Percentiles rank a stretch among this genome's conserved stretches.
Conservation (phyloP, 2,888 invertebrate species). For the Dynastes grantii region DNA sequence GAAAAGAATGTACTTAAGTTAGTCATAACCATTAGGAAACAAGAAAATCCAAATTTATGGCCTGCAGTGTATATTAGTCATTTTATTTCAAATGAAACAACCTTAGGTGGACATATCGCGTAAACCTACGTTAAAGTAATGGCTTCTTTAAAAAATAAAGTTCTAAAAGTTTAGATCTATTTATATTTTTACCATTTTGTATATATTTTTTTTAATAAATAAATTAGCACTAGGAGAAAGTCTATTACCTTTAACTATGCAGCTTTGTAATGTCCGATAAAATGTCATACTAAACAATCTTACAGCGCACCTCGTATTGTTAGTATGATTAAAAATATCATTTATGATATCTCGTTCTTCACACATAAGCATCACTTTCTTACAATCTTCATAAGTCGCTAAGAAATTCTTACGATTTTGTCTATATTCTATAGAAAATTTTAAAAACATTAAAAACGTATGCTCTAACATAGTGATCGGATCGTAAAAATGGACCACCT, state of each 20-base stretch:
- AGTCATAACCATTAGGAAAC: no score
- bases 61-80: no score
- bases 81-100: no score
- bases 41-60: no score
- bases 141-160: no score
- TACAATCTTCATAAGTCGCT: slow-evolving; percentile 29
- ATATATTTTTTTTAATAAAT: background rate
- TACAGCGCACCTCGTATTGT: slow-evolving; percentile 36
- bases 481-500: slow-evolving; percentile 49
- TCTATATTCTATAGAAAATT: slow-evolving; percentile 24
- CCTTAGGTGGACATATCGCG: no score
- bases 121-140: no score
- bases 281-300: slow-evolving; percentile 43
- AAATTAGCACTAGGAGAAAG: background rate
- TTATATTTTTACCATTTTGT: no score
- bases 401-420: background rate
- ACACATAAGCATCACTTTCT: slow-evolving; percentile 13
- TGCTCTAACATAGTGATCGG: slow-evolving; percentile 41
- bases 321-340: slow-evolving; percentile 36
- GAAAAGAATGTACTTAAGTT: no score
- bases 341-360: slow-evolving; percentile 4
- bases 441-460: slow-evolving; percentile 35
- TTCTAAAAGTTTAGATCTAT: no score
- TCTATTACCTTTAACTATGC: slow-evolving; percentile 24
- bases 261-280: slow-evolving; percentile 25